Evolutionary conservation across 2,113 vertebrate genomes (phyloP).

Genomic region (Petrocephalus zakoni): DNA sequence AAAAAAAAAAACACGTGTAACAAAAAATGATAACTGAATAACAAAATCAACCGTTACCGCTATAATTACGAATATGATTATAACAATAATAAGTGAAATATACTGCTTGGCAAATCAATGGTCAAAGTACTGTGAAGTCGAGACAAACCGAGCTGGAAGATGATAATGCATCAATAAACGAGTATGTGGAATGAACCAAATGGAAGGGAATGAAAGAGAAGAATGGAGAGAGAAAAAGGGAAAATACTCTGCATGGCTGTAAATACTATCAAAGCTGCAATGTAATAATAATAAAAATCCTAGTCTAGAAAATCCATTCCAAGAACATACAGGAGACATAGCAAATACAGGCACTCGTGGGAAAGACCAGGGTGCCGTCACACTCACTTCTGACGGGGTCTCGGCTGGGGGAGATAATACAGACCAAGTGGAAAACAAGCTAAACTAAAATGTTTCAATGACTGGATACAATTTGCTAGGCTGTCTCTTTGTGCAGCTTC

Average conservation of each 20-base stretch:
- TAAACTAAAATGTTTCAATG: background rate
- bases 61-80: background rate
- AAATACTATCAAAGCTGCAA: conserved; percentile 27
- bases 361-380: conserved; percentile 42
- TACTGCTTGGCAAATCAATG: background rate
- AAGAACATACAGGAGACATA: conserved; percentile 22
- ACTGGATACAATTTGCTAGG: background rate
- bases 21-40: conserved; percentile 43
- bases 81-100: conserved; percentile 38
- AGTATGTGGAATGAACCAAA: conserved; percentile 23
- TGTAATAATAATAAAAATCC: conserved; percentile 39
- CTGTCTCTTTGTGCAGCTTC: background rate
- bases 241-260: conserved; percentile 26
- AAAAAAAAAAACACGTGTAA: conserved; percentile 22
- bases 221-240: conserved; percentile 23
- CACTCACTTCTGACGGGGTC: background rate
- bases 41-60: conserved; percentile 31
- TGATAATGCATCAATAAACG: conserved; percentile 14
- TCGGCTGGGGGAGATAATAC: background rate
- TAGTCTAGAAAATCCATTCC: conserved; percentile 28
- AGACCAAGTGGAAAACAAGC: background rate
- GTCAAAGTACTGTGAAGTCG: background rate
- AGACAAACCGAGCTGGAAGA: background rate
- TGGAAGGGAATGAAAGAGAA: conserved; percentile 3
- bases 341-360: conserved; percentile 18